These are phyloP conservation scores for Engystomops pustulosus DNA, from an alignment of 2,113 vertebrate genomes.

Conservation along the genomic window DNA sequence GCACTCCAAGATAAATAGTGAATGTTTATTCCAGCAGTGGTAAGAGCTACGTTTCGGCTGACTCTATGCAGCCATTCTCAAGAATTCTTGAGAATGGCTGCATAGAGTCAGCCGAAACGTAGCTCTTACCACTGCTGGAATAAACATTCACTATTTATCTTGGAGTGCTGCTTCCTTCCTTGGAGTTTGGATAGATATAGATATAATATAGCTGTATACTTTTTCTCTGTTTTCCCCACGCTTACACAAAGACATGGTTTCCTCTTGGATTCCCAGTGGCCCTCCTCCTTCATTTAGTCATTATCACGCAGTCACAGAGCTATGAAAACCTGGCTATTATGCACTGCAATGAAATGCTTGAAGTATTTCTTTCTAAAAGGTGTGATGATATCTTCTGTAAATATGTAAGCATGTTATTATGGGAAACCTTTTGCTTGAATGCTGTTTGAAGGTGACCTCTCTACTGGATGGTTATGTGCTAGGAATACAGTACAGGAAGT, in stretches of 20 bases:
- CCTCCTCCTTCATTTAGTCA: neutral
- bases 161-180: too few relatives aligned
- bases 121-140: too few relatives aligned
- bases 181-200: neutral
- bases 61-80: too few relatives aligned
- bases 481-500: neutral
- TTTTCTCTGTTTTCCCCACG: neutral
- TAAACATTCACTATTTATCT: too few relatives aligned
- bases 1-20: too few relatives aligned
- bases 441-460: neutral
- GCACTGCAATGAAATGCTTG: neutral
- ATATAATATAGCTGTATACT: neutral
- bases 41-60: too few relatives aligned
- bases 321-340: neutral
- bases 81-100: too few relatives aligned
- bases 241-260: neutral
- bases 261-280: neutral
- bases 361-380: neutral
- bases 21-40: too few relatives aligned
- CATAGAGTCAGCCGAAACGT: too few relatives aligned
- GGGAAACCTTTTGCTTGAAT: neutral
- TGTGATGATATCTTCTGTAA: neutral
- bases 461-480: too few relatives aligned
- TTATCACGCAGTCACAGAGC: neutral
- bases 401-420: neutral